A percentile compares a stretch with the other conserved stretches of the same genome.
These are phyloP conservation scores for Hesperia comma DNA, from an alignment of 2,888 invertebrate species.

Conservation along the genomic window DNA sequence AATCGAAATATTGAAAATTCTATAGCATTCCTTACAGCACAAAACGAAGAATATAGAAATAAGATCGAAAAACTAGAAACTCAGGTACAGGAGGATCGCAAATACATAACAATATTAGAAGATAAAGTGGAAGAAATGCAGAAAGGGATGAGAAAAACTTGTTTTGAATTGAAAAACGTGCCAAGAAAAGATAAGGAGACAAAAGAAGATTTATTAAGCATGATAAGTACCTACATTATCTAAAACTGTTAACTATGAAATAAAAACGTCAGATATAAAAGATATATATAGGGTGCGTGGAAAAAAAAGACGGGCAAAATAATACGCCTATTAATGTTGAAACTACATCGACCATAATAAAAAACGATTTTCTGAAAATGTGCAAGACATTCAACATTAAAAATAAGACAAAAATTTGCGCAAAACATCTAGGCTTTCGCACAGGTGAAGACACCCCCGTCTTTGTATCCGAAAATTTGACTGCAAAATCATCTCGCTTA, in stretches of 20 bases:
- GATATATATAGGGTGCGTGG: too few relatives aligned
- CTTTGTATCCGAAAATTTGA: conserved; percentile 6
- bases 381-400: conserved; percentile 2
- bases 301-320: too few relatives aligned
- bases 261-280: too few relatives aligned
- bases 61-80: conserved; percentile 17
- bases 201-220: neutral
- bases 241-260: too few relatives aligned
- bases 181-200: neutral
- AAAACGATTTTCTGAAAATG: neutral
- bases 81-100: conserved; percentile 15
- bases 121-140: neutral
- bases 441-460: neutral
- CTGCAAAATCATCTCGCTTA: neutral
- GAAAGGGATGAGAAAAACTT: neutral
- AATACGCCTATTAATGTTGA: neutral
- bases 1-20: conserved; percentile 36
- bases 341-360: neutral
- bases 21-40: conserved; percentile 26
- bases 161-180: too few relatives aligned
- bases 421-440: conserved; percentile 9
- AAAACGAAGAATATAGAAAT: conserved; percentile 35
- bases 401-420: conserved; percentile 5
- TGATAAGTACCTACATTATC: too few relatives aligned
- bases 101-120: conserved; percentile 7